Evolutionary conservation across 2,113 vertebrate genomes (phyloP).

Genomic region (Heliornis fulica): DNA sequence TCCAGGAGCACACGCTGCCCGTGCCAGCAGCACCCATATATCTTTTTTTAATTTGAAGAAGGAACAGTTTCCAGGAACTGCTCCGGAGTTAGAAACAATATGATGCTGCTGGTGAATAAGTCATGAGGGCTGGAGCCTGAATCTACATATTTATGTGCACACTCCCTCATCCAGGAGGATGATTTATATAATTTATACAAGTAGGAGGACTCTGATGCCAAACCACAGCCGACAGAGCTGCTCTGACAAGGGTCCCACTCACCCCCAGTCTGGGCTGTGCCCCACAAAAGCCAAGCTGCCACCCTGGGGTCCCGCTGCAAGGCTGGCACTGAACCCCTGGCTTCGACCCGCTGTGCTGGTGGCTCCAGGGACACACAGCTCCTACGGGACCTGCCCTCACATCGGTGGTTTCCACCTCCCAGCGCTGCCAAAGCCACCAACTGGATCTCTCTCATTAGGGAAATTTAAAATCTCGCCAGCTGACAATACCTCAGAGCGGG

Average conservation of each 20-base stretch:
- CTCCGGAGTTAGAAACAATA: constrained; percentile 68
- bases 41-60: constrained; percentile 62
- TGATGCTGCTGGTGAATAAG: constrained; percentile 65
- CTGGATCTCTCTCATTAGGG: neutral
- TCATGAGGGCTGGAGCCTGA: constrained; percentile 56
- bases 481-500: fast-evolving
- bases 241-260: neutral
- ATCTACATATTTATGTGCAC: constrained; percentile 58
- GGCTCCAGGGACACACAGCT: neutral
- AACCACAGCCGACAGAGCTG: neutral
- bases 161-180: neutral
- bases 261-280: neutral
- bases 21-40: neutral
- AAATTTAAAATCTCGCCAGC: neutral
- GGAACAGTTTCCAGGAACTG: constrained; percentile 62
- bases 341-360: fast-evolving
- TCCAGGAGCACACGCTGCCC: neutral
- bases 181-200: constrained; percentile 30
- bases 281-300: neutral
- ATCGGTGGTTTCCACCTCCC: neutral
- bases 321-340: neutral
- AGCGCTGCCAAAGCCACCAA: neutral
- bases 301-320: neutral
- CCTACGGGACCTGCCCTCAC: neutral
- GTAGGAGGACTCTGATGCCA: neutral